phyloP scores from a whole-genome alignment of 2,888 invertebrate genomes.

The Tinea semifulvella region DNA sequence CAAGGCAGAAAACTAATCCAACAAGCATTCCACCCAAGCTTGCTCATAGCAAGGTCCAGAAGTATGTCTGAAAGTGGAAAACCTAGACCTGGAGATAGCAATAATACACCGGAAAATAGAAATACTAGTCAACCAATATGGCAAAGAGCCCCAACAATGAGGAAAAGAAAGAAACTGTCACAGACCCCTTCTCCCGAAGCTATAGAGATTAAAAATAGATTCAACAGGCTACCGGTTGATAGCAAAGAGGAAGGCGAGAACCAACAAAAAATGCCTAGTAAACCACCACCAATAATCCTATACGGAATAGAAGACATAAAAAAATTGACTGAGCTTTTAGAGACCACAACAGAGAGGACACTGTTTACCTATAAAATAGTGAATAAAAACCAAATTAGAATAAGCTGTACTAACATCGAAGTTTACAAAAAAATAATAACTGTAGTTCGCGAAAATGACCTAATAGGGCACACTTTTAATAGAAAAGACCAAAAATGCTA shows the following conservation, averaged over 20 bases:
- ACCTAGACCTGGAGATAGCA: too few relatives aligned
- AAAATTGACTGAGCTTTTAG: background rate
- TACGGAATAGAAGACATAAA: constrained; percentile 10
- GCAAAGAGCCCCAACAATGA: background rate
- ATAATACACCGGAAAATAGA: too few relatives aligned
- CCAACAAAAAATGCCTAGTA: background rate
- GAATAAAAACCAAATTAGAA: constrained; percentile 17
- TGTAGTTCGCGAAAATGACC: constrained; percentile 17
- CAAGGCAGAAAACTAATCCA: too few relatives aligned
- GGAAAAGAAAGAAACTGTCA: constrained; percentile 1
- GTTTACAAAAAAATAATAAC: constrained; percentile 18
- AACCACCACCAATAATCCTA: constrained; percentile 12
- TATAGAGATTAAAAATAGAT: background rate
- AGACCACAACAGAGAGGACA: constrained; percentile 3
- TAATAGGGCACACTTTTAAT: constrained; percentile 24
- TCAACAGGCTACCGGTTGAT: constrained; percentile 1
- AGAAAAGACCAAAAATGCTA: constrained; percentile 19
- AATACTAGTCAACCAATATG: too few relatives aligned
- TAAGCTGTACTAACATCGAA: constrained; percentile 10
- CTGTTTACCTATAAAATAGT: constrained; percentile 17
- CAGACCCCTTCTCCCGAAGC: background rate
- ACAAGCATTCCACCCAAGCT: too few relatives aligned
- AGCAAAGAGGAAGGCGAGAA: background rate
- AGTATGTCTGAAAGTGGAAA: too few relatives aligned
- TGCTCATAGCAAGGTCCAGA: too few relatives aligned